Base-by-base conservation (phyloP, 2,888 invertebrate genomes). In the Luffia ferchaultella region DNA sequence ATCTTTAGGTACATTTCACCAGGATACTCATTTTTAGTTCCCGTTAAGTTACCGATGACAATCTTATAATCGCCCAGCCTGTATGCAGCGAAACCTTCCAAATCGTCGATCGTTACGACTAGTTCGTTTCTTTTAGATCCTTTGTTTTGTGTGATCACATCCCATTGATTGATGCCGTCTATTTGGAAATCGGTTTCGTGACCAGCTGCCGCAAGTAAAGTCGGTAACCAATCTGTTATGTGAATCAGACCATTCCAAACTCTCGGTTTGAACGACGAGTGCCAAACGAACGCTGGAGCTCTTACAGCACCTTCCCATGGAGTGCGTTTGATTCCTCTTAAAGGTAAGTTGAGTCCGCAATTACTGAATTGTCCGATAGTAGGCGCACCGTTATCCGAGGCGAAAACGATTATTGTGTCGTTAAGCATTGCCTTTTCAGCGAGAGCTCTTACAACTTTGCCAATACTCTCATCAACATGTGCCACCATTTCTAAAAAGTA, bases 371-470 rank as follows among this genome's bases (percentile, higher is more conserved):
- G 67, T 0, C 94, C 95, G 44, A 86, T 83, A 0, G 93, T 90
- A 0, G 93, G 93, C 0, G 91, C 93, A 0, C 96, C 95, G 65
- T 97, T 97, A 67, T 97, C 97, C 5, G 95, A 93, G 55, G 92
- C 89, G 65, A 97, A 97, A 1, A 97, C 68, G 43, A 98, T 87
- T 18, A 98, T 87, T 1, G 95, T 92, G 64, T 97, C 90, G 19
- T 93, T 85, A 54, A 96, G 75, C 75, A 95, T 89, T 1, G 86
- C 77, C 49, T 83, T 87, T 1, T 87, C 76, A 30, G 88, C 82
- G 42, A 97, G 76, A 5, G 92, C 90, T 50, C 82, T 67, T 1
- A 95, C 85, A 17, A 97, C 85, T 54, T 86, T 83, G 0, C 95
- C 96, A 0, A 97, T 87, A 19, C 95, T 92, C 52, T 89, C 86